Evolutionary conservation across 2,113 vertebrate species (phyloP).

Genomic region (Catharus minimus): DNA sequence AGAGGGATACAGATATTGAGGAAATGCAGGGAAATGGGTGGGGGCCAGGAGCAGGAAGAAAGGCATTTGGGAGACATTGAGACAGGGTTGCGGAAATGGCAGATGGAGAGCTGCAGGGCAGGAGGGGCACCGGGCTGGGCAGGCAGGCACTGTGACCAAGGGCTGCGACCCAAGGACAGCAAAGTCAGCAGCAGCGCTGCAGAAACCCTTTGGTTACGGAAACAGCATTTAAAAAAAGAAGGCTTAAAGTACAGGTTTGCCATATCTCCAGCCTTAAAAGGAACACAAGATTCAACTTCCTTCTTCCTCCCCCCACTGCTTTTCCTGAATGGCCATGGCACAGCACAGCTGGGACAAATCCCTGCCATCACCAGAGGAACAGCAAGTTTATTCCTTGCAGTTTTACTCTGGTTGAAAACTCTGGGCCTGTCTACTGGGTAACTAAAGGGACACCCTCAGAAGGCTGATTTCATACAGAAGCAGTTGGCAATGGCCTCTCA

Average conservation of each 20-base stretch:
- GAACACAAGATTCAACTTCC: background rate
- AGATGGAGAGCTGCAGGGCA: background rate
- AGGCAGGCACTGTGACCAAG: background rate
- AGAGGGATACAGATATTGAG: background rate
- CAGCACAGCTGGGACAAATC: fast-evolving
- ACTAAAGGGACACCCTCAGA: background rate
- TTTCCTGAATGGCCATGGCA: fast-evolving
- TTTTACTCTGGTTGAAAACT: background rate
- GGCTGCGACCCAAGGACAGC: fast-evolving
- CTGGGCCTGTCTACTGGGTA: background rate
- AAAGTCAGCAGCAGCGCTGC: background rate
- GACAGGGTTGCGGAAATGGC: background rate
- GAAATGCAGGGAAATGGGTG: background rate
- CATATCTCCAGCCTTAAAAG: background rate
- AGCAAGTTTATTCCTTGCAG: background rate
- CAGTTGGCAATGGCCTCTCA: background rate
- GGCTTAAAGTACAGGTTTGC: background rate
- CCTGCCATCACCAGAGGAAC: fast-evolving
- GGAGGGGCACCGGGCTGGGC: background rate
- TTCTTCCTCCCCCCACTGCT: background rate
- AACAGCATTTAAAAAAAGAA: background rate
- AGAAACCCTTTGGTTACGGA: fast-evolving
- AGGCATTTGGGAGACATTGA: background rate
- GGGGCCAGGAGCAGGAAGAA: background rate
- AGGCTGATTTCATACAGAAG: background rate